Percentiles rank a stretch among this genome's conserved stretches.
phyloP scores from a whole-genome alignment of 2,113 vertebrate species.

The Meleagris gallopavo region DNA sequence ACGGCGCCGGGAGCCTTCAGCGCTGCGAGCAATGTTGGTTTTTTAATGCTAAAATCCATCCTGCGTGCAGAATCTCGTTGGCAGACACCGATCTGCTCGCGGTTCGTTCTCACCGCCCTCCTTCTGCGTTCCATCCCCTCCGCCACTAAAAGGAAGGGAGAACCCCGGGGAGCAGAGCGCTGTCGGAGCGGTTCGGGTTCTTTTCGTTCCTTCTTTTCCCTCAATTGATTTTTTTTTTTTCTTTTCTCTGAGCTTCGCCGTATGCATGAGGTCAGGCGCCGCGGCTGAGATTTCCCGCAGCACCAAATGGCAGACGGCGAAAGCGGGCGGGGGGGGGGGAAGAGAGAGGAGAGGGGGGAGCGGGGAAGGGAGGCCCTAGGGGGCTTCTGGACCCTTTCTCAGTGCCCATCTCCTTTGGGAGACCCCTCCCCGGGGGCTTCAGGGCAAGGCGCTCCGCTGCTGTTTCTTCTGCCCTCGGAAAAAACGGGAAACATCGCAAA shows the following conservation, averaged over 20 bases:
- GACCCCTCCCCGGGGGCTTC: too few relatives aligned
- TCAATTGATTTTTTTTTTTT: constrained; percentile 40
- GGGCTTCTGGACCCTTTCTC: not conserved
- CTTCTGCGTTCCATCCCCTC: not conserved
- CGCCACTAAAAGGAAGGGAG: not conserved
- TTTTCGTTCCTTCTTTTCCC: constrained; percentile 34
- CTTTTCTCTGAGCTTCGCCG: constrained; percentile 4
- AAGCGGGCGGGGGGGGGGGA: not conserved
- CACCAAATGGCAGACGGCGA: not conserved
- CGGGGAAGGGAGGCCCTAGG: not conserved
- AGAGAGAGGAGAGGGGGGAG: not conserved
- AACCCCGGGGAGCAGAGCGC: constrained; percentile 57
- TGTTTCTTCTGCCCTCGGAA: not conserved
- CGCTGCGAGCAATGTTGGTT: constrained; percentile 58
- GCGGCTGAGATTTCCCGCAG: not conserved
- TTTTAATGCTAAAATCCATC: constrained; percentile 60
- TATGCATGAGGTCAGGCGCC: constrained; percentile 42
- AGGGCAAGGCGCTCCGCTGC: not conserved
- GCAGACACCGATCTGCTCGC: too few relatives aligned
- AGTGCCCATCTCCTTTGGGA: too few relatives aligned
- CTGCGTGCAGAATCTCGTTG: not conserved
- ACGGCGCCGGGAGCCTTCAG: constrained; percentile 55
- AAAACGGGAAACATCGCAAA: not conserved
- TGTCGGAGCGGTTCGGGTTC: constrained; percentile 43
- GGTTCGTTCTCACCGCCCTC: not conserved